A percentile compares a stretch with the other conserved stretches of the same genome.
Evolutionary conservation across 1,140 invertebrate species (phyloP).

Genomic region (Drosophila teissieri): DNA sequence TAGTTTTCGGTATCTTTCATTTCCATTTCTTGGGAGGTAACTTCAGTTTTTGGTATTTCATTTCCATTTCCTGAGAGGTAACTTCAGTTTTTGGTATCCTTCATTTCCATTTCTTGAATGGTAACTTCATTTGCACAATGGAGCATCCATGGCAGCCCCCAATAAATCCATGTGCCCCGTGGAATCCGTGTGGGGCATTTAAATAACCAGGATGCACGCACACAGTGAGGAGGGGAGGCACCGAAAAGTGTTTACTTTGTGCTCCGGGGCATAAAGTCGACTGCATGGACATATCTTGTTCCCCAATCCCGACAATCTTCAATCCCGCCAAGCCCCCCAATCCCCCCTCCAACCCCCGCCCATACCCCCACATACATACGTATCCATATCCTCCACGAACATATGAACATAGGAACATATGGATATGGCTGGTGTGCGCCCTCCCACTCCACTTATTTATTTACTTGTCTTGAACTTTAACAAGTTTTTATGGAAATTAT

Average conservation of each 20-base stretch:
- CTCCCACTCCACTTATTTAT: constrained; percentile 55
- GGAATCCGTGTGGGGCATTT: constrained; percentile 5
- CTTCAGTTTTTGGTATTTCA: too few species aligned
- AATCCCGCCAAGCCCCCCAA: constrained; percentile 3
- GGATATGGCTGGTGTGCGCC: constrained; percentile 6
- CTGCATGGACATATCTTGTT: constrained; percentile 27
- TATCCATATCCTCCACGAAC: constrained; percentile 10
- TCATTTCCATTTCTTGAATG: too few species aligned
- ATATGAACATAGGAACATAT: constrained; percentile 15
- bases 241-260: constrained; percentile 64
- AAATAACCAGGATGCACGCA: constrained; percentile 27
- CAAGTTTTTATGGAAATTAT: constrained; percentile 75
- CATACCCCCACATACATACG: too few species aligned
- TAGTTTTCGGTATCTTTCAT: too few species aligned
- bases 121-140: too few species aligned
- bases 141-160: too few species aligned
- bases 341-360: background rate
- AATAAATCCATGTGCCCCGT: background rate
- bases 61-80: too few species aligned
- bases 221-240: constrained; percentile 12
- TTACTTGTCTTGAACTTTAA: constrained; percentile 69
- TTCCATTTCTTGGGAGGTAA: too few species aligned
- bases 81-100: too few species aligned
- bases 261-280: constrained; percentile 62
- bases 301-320: background rate